Evolutionary conservation across 2,113 vertebrate species (phyloP), one percentile per base, ranked within the genome.

Genomic region (Lophius piscatorius): DNA sequence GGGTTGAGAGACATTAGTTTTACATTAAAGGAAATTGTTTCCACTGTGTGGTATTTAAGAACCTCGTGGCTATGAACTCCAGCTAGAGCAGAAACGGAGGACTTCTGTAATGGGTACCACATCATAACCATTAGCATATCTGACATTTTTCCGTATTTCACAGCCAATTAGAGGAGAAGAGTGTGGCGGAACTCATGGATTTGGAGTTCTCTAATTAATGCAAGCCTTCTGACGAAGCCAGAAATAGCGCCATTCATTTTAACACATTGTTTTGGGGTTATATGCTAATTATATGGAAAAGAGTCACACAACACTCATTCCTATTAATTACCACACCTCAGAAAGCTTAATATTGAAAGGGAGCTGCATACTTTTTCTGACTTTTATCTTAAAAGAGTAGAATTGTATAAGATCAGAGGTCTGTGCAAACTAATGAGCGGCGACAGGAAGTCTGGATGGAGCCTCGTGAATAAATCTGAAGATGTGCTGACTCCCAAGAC

Each of bases 251-350:
- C 10, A 10, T 2, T 69, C 13, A 24, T 64, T 63, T 55, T 47
- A 2, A 38, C 62, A 17, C 60, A 38, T 52, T 61, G 34, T 52
- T 65, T 39, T 45, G 52, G 70, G 67, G 46, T 64, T 54, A 44
- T 51, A 56, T 58, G 54, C 58, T 84, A 45, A 84, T 76, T 13
- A 3, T 39, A 60, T 65, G 67, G 49, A 60, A 65, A 77, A 36
- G n/a, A 66, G 45, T 5, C 24, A 24, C 21, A 4, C 14, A 31
- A 20, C 14, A 9, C 20, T 26, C 9, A 11, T 47, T 52, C 63
- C 38, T 39, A 24, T n/a, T n/a, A n/a, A n/a, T n/a, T 74, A 35
- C 6, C 42, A 36, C 55, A 20, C 39, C 22, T 42, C 8, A 23
- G 28, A 63, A 62, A 70, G 51, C 23, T 31, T 28, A 18, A 35